Percentiles rank a stretch among this genome's conserved stretches.
phyloP scores from a whole-genome alignment of 2,888 invertebrate species.

The Amitus sp. region DNA sequence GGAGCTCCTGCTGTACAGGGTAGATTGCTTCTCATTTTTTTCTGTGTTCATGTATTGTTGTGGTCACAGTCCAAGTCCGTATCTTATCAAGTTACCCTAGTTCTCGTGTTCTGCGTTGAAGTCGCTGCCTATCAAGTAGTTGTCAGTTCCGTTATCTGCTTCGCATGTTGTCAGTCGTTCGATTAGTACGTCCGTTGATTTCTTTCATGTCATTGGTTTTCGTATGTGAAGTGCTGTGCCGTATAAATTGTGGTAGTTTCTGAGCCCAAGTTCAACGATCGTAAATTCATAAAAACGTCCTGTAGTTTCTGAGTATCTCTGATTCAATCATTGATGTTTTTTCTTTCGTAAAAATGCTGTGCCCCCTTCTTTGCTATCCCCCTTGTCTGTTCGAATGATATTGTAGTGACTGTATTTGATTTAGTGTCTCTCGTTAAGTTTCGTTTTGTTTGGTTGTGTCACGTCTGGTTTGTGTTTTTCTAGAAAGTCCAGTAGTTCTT shows the following conservation, averaged over 20 bases:
- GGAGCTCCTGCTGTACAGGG: not conserved
- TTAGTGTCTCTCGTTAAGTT: too few species aligned
- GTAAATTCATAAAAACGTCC: not conserved
- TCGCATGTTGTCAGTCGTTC: too few species aligned
- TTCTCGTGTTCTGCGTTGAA: conserved; percentile 9
- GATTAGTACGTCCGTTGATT: conserved; percentile 5
- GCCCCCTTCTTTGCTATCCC: conserved; percentile 17
- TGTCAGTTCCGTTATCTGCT: conserved; percentile 1
- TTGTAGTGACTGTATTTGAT: conserved; percentile 23
- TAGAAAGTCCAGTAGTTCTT: too few species aligned
- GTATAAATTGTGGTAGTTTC: not conserved
- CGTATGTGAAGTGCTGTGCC: not conserved
- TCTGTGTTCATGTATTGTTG: too few species aligned
- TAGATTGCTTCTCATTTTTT: too few species aligned
- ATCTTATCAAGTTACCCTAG: conserved; percentile 14
- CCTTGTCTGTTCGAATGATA: conserved; percentile 19
- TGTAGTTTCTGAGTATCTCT: too few species aligned
- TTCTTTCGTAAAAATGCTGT: conserved; percentile 35
- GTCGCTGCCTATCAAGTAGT: conserved; percentile 10
- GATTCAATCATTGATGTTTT: conserved; percentile 11
- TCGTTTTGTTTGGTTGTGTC: too few species aligned
- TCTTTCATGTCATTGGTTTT: not conserved
- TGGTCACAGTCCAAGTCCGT: not conserved
- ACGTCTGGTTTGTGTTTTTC: too few species aligned
- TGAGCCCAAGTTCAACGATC: not conserved